A percentile compares a stretch with the other conserved stretches of the same genome.
phyloP scores from a whole-genome alignment of 1,140 invertebrate species.

The Micrasema minimum region DNA sequence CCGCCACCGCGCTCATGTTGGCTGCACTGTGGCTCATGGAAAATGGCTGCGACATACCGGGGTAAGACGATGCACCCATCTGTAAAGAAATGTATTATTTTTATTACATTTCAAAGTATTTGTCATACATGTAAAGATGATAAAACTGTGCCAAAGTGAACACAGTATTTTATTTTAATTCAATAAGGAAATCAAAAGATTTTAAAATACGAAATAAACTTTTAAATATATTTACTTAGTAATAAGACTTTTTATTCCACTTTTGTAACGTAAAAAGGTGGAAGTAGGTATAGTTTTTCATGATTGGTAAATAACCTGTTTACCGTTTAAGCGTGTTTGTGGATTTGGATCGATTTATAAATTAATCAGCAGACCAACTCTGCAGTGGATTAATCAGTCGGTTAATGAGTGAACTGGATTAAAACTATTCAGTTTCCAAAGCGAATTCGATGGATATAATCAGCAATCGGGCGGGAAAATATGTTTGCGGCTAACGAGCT shows the following conservation, averaged over 20 bases:
- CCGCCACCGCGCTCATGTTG: slow-evolving; percentile 87
- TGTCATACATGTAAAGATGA: no score
- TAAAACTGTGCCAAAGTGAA: no score
- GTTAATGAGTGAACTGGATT: slow-evolving; percentile 40
- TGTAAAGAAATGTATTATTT: no score
- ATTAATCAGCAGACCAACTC: slow-evolving; percentile 18
- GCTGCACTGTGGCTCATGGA: slow-evolving; percentile 89
- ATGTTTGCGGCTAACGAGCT: slow-evolving; percentile 21
- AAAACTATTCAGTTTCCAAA: slow-evolving; percentile 35
- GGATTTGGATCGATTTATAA: slow-evolving; percentile 41
- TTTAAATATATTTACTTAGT: no score
- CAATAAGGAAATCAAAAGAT: no score
- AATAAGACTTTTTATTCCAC: no score
- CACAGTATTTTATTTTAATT: no score
- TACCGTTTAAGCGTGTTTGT: slow-evolving; percentile 52
- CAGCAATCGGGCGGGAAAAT: slow-evolving; percentile 31
- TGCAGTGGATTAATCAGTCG: slow-evolving; percentile 38
- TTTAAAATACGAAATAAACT: no score
- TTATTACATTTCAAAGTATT: no score
- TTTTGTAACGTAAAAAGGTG: no score
- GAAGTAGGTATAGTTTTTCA: no score
- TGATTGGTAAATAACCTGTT: slow-evolving; percentile 54
- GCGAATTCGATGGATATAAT: slow-evolving; percentile 36
- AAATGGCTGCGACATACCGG: slow-evolving; percentile 92
- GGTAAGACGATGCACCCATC: slow-evolving; percentile 91